Conservation (phyloP, 1,140 invertebrate genomes). For the Hypsibius dujardini region DNA sequence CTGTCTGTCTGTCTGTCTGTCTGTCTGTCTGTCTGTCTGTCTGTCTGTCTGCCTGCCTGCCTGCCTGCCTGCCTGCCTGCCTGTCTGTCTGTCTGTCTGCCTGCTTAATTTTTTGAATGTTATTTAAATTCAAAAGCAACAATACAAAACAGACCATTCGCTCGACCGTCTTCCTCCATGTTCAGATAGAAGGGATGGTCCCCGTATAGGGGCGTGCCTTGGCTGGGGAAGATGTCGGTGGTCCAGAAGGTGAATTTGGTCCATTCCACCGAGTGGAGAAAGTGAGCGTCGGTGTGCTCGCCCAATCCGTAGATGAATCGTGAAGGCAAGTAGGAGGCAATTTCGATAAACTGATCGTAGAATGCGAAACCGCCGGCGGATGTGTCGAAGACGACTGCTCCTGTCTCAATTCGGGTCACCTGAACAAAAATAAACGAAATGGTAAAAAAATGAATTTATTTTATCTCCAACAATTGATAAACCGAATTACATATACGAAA, state of each 20-base stretch:
- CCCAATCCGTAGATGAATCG: constrained; percentile 33
- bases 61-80: no score
- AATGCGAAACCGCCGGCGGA: background rate
- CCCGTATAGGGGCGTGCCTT: constrained; percentile 20
- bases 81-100: no score
- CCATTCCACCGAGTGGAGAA: constrained; percentile 30
- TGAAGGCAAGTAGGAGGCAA: constrained; percentile 30
- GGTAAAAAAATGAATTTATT: no score
- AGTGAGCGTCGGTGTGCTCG: constrained; percentile 31
- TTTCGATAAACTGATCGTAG: constrained; percentile 32
- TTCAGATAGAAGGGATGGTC: constrained; percentile 21
- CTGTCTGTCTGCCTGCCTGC: no score
- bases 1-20: no score
- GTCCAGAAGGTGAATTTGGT: constrained; percentile 18
- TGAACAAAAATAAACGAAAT: no score
- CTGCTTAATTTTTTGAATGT: no score
- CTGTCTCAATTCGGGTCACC: constrained; percentile 28
- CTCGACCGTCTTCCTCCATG: constrained; percentile 9
- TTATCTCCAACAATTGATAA: no score
- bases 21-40: no score
- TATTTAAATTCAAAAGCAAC: no score
- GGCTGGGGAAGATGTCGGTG: constrained; percentile 27
- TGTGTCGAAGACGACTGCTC: constrained; percentile 11
- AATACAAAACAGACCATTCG: no score
- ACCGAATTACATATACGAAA: no score